Percentiles rank a stretch among this genome's conserved stretches.
These are phyloP conservation scores for Puffinus mauretanicus DNA, from an alignment of 2,113 vertebrate species.

Conservation along the genomic window DNA sequence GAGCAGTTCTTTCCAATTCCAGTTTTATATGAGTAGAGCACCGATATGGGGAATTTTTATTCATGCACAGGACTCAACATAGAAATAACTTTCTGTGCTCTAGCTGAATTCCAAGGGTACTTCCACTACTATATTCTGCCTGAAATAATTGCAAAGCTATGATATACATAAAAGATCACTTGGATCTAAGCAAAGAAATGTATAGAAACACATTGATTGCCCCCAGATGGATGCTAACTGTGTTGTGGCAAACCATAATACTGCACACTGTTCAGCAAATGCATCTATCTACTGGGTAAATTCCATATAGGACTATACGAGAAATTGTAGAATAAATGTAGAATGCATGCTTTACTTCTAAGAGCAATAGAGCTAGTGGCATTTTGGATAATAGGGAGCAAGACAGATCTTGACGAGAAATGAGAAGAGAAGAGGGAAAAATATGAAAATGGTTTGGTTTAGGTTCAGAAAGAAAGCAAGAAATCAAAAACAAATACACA, in stretches of 20 bases:
- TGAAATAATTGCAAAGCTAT: background rate
- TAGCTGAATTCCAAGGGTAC: background rate
- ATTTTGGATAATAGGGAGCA: background rate
- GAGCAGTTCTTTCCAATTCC: constrained; percentile 14
- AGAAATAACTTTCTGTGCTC: constrained; percentile 10
- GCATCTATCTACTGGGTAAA: background rate
- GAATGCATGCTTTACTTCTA: background rate
- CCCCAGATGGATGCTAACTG: background rate
- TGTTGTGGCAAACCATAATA: background rate
- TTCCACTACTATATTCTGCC: background rate
- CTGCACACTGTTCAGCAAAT: background rate
- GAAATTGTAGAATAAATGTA: background rate
- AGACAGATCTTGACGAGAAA: background rate
- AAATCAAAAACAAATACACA: background rate
- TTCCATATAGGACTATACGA: background rate
- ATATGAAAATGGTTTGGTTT: background rate
- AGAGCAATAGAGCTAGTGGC: background rate
- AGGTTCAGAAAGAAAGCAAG: background rate
- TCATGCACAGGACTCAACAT: background rate
- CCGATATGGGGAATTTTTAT: background rate
- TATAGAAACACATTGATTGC: background rate
- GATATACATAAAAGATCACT: background rate
- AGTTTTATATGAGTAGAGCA: background rate
- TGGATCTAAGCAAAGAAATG: background rate
- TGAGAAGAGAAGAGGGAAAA: background rate